Evolutionary conservation across 2,888 invertebrate genomes (phyloP), one percentile per base, ranked within the genome.

Genomic region (Cephalotes varians): DNA sequence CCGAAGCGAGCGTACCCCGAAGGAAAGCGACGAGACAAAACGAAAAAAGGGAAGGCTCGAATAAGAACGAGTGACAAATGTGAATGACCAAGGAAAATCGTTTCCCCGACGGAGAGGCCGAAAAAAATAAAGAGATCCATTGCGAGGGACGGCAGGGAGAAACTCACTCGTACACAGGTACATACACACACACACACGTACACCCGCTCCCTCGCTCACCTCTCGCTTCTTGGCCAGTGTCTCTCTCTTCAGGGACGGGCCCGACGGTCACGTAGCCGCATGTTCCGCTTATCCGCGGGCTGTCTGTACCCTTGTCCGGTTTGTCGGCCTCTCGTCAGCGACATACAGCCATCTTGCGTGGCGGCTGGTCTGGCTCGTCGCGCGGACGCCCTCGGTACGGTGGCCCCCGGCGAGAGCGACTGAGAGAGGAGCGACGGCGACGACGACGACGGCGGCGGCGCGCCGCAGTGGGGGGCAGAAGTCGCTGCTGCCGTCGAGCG

Each of bases 271-370:
- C 90, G 90, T 89, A 91, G 92, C 92, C 89, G 91, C 92, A 92
- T 92, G 91, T 92, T 93, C 90, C 89, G 88, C 74, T 89, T 90
- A 88, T 90, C 84, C 90, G 82, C 87, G 76, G 89, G 81, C 87
- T 64, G 85, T 82, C 85, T 83, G 88, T 84, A 86, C 40, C 79
- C 86, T 86, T 86, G 87, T 89, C 88, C 84, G 86, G 76, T 86
- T 88, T 86, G 89, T 88, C 87, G 88, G 91, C 73, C 86, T 88
- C 85, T 87, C 90, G 89, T 91, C 91, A 93, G 89, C 91, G 87
- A 90, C 88, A 89, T 87, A 90, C 90, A 93, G 92, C 92, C 92
- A 92, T 92, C 91, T 92, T 92, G 92, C 87, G 88, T 90, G 86
- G 87, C 81, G 87, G 79, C 86, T 87, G 87, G 87, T 84, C 88